Evolutionary conservation across 2,888 invertebrate species (phyloP).

Genomic region (Drosophila robusta): DNA sequence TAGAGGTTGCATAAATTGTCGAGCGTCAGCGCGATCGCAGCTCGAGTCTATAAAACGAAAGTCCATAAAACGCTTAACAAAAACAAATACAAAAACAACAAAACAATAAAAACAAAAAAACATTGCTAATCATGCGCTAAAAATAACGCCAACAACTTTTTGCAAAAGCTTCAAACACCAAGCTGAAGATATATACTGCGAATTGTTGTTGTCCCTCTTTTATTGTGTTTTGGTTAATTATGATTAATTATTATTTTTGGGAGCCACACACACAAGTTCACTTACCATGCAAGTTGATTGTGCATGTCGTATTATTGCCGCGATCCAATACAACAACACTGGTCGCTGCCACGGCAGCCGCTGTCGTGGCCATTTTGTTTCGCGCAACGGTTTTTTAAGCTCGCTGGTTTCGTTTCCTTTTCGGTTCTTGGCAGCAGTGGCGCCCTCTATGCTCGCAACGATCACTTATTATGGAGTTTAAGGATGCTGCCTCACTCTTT

Average conservation of each 20-base stretch:
- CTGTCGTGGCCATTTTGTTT: slow-evolving; percentile 80
- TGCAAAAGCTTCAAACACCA: slow-evolving; percentile 46
- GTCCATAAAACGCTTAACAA: slow-evolving; percentile 57
- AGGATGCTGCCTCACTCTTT: background rate
- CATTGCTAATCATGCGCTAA: slow-evolving; percentile 74
- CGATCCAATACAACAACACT: slow-evolving; percentile 96
- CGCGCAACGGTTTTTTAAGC: slow-evolving; percentile 56
- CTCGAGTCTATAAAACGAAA: slow-evolving; percentile 55
- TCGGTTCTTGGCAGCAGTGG: background rate
- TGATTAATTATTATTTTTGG: slow-evolving; percentile 70
- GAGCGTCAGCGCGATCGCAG: slow-evolving; percentile 39
- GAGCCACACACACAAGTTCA: slow-evolving; percentile 53
- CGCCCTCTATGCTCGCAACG: slow-evolving; percentile 13
- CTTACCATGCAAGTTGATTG: slow-evolving; percentile 98
- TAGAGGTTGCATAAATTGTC: slow-evolving; percentile 53
- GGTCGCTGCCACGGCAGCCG: slow-evolving; percentile 93
- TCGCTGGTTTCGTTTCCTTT: slow-evolving; percentile 5
- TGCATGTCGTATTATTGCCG: slow-evolving; percentile 98
- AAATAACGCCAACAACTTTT: slow-evolving; percentile 71
- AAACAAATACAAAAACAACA: slow-evolving; percentile 23
- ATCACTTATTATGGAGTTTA: slow-evolving; percentile 12
- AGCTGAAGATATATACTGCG: slow-evolving; percentile 35
- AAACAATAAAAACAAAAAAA: slow-evolving; percentile 16
- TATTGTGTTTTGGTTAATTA: slow-evolving; percentile 65
- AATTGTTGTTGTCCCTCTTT: slow-evolving; percentile 22